Conservation (phyloP, 1,140 invertebrate species). For the Aphis craccivora region DNA sequence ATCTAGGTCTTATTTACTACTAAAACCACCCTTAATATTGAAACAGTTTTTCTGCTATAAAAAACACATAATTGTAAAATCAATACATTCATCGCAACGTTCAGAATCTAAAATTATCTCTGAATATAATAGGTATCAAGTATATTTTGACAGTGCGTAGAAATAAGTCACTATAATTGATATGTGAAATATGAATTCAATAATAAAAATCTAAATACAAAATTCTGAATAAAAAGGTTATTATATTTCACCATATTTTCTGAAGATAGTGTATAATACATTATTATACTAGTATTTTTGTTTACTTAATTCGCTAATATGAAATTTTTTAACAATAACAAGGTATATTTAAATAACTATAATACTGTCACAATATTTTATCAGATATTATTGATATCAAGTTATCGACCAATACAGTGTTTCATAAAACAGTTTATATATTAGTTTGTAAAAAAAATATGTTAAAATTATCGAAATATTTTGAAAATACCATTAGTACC, state of each 20-base stretch:
- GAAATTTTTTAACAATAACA: no score
- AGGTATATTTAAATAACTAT: no score
- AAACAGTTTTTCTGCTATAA: not conserved
- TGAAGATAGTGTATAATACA: not conserved
- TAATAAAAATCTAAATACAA: not conserved
- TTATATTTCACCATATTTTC: not conserved
- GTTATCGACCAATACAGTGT: no score
- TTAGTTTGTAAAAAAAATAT: no score
- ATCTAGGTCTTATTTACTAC: not conserved
- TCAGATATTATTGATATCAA: no score
- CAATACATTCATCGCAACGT: not conserved
- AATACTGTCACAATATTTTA: no score
- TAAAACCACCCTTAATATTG: not conserved
- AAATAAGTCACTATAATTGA: not conserved
- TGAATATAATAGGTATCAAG: not conserved
- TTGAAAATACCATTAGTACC: no score
- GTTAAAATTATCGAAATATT: no score
- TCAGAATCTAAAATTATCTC: not conserved
- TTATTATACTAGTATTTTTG: no score
- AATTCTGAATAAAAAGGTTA: not conserved
- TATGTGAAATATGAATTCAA: not conserved
- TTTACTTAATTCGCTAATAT: no score
- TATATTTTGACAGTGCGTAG: not conserved
- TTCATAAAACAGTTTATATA: no score
- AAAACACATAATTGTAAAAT: conserved; percentile 5